Base-by-base conservation (phyloP, 37 sponge, comb jelly and placozoan genomes). In the Agelas oroides region DNA sequence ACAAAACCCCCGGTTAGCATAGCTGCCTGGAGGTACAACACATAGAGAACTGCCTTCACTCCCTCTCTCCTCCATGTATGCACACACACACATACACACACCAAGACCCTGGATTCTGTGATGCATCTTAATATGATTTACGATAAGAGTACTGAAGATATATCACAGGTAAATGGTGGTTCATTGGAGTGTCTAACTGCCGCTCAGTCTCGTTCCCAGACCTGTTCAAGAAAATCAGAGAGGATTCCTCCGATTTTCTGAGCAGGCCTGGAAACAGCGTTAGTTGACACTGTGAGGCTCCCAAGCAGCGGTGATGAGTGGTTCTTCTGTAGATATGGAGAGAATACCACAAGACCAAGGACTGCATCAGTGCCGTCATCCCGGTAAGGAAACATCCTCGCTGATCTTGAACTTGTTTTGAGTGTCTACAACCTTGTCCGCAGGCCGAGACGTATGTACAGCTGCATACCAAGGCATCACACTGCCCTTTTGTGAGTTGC, bases 311-410 rank as follows among this genome's bases (percentile, higher is more conserved):
- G 46, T 46, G 46, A 3, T 46, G 46, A 46, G 6, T 8, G 8
- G 3, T 3, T 46, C 53, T 8, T 37, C 71, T 31, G 12, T 75
- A 93, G 94, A 89, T 93, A 34, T 93, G 94, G 94, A 79, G 35
- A 64, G 79, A 81, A 41, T 86, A 93, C 53, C 91, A 89, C 72
- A 66, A 68, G 32, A 71, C 80, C 55, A 86, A 89, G 55, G 91
- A 93, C 54, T 65, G 76, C 25, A 71, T 93, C 40, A 80, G 86
- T 86, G 91, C 91, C 11, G 71, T 77, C 12, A 89, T 93, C 16
- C 82, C 91, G 17, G 92, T 92, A 32, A 76, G 85, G 63, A 0
- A 35, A 23, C 13, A 3, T 33, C 28, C 19, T 74, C 5, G 2
- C 12, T 40, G 5, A 11, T 23, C 40, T 8, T 8, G 6, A 8